phyloP scores from a whole-genome alignment of 2,888 invertebrate genomes.

The Sussaba pulchella region DNA sequence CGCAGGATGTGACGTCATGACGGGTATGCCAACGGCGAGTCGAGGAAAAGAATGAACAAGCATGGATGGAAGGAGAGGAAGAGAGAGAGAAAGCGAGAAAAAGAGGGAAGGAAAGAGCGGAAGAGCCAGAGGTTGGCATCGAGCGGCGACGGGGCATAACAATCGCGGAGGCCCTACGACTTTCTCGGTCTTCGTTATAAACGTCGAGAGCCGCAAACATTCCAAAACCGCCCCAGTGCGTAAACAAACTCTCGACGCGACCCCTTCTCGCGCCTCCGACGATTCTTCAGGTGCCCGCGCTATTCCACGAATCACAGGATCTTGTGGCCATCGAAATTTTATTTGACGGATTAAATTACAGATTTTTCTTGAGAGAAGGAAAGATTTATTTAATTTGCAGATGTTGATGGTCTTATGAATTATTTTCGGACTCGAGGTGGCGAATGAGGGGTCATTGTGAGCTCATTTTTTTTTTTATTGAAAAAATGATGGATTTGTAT shows the following conservation, averaged over 20 bases:
- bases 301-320: conserved; percentile 8
- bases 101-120: conserved; percentile 17
- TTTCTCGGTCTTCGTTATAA: conserved; percentile 45
- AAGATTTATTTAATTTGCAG: conserved; percentile 34
- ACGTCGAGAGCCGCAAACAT: conserved; percentile 39
- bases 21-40: conserved; percentile 39
- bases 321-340: conserved; percentile 29
- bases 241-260: conserved; percentile 43
- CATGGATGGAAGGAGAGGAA: conserved; percentile 21
- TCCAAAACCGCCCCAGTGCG: conserved; percentile 25
- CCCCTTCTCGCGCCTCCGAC: conserved; percentile 14
- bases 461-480: too few relatives aligned
- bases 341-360: conserved; percentile 48
- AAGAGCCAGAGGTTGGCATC: conserved; percentile 22
- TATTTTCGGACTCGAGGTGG: too few relatives aligned
- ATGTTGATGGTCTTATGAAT: too few relatives aligned
- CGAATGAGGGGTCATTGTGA: too few relatives aligned
- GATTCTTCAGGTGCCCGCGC: conserved; percentile 53
- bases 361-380: conserved; percentile 43
- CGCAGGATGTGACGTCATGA: conserved; percentile 83
- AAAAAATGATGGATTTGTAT: too few relatives aligned
- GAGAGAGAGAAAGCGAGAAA: conserved; percentile 18
- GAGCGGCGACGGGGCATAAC: conserved; percentile 10
- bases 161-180: conserved; percentile 20
- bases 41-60: conserved; percentile 55